Percentiles rank a stretch among this genome's conserved stretches.
These are phyloP conservation scores for Pavo muticus DNA, from an alignment of 2,113 vertebrate genomes.

Conservation along the genomic window DNA sequence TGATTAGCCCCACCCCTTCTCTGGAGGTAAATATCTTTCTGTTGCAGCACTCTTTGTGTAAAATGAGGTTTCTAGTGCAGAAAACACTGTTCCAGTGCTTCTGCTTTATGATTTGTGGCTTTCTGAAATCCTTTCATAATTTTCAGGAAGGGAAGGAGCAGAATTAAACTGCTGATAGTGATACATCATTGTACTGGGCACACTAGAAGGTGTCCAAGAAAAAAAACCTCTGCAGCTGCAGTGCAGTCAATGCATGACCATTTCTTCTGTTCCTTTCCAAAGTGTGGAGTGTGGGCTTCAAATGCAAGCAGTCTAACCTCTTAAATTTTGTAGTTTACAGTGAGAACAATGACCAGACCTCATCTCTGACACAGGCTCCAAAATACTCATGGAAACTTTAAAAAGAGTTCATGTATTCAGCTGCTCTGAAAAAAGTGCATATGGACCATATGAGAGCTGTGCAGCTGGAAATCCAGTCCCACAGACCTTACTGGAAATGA, in stretches of 20 bases:
- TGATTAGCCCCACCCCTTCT: neutral
- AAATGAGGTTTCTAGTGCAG: neutral
- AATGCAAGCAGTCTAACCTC: neutral
- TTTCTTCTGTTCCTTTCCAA: neutral
- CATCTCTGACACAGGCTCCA: neutral
- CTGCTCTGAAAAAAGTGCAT: neutral
- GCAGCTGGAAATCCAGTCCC: neutral
- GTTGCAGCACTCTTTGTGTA: neutral
- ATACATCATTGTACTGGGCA: neutral
- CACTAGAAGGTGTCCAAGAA: neutral
- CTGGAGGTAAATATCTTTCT: neutral
- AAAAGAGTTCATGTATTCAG: neutral
- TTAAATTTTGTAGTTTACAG: neutral
- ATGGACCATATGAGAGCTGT: neutral
- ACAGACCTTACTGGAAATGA: neutral
- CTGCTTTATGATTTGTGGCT: neutral
- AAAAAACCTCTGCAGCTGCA: neutral
- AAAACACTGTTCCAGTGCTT: neutral
- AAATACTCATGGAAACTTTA: neutral
- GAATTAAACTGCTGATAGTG: neutral
- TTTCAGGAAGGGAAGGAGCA: neutral
- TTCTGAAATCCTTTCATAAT: neutral
- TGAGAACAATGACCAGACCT: neutral
- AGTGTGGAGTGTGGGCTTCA: neutral
- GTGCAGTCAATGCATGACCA: neutral